Evolutionary conservation across 2,888 invertebrate species (phyloP).

Genomic region (Hecatera dysodea): DNA sequence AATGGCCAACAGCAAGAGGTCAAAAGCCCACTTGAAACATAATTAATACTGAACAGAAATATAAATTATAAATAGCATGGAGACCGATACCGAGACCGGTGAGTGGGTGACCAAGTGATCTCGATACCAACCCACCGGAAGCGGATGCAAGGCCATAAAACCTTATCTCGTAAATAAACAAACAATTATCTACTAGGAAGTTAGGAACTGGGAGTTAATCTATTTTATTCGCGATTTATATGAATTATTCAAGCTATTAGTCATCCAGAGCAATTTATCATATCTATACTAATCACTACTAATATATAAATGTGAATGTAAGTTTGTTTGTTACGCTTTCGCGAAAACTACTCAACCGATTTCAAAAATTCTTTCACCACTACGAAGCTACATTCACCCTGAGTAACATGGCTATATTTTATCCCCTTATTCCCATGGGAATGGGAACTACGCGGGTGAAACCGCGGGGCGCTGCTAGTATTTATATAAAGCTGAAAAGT

Average conservation of each 20-base stretch:
- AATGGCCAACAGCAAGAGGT: conserved; percentile 40
- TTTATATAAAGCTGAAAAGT: no score
- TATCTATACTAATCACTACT: no score
- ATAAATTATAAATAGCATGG: conserved; percentile 40
- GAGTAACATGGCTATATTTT: no score
- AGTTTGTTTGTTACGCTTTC: no score
- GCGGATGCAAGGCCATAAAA: conserved; percentile 61
- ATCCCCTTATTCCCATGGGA: no score
- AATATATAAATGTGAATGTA: no score
- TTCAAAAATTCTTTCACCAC: no score
- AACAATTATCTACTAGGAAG: conserved; percentile 70
- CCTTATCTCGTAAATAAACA: conserved; percentile 65
- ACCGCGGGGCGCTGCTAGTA: no score
- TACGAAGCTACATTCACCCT: no score
- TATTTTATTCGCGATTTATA: conserved; percentile 63
- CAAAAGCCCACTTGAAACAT: conserved; percentile 37
- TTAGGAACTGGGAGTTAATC: conserved; percentile 71
- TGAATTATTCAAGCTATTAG: conserved; percentile 69
- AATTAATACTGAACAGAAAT: conserved; percentile 18
- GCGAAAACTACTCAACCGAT: no score
- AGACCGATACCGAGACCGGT: conserved; percentile 13
- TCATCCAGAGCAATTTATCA: conserved; percentile 2
- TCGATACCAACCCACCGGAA: conserved; percentile 67
- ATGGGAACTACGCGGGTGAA: no score
- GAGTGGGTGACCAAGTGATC: conserved; percentile 46